Percentiles rank a stretch among this genome's conserved stretches.
Conservation (phyloP, 2,113 vertebrate genomes). For the Candoia aspera region DNA sequence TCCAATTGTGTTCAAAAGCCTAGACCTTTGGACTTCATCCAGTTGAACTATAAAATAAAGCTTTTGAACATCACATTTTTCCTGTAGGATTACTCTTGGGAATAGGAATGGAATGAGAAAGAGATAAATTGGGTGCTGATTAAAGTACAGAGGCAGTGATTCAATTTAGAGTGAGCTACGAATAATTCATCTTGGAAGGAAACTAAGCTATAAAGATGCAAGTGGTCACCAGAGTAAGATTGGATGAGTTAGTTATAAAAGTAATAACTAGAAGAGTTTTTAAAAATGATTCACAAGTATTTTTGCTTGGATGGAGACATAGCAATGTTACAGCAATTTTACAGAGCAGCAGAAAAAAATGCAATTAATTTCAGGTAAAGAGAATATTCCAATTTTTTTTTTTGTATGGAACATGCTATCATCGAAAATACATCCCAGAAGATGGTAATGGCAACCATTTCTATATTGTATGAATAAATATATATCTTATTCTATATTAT, state of each 20-base stretch:
- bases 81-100: background rate
- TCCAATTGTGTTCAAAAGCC: background rate
- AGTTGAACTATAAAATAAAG: slow-evolving; percentile 34
- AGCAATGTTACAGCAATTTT: background rate
- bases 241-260: slow-evolving; percentile 30
- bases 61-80: slow-evolving; percentile 7
- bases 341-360: slow-evolving; percentile 18
- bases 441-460: background rate
- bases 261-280: slow-evolving; percentile 29
- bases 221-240: slow-evolving; percentile 25
- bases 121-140: background rate
- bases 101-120: background rate
- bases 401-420: slow-evolving; percentile 6
- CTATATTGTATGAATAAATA: background rate
- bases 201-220: slow-evolving; percentile 35
- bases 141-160: background rate
- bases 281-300: slow-evolving; percentile 18
- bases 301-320: slow-evolving; percentile 11
- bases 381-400: background rate
- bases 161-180: slow-evolving; percentile 24
- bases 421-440: background rate
- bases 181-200: slow-evolving; percentile 42
- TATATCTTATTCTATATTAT: background rate
- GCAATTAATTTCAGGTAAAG: slow-evolving; percentile 30
- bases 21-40: background rate